Base-by-base conservation (phyloP, 2,113 vertebrate species). In the Leuciscus idus region DNA sequence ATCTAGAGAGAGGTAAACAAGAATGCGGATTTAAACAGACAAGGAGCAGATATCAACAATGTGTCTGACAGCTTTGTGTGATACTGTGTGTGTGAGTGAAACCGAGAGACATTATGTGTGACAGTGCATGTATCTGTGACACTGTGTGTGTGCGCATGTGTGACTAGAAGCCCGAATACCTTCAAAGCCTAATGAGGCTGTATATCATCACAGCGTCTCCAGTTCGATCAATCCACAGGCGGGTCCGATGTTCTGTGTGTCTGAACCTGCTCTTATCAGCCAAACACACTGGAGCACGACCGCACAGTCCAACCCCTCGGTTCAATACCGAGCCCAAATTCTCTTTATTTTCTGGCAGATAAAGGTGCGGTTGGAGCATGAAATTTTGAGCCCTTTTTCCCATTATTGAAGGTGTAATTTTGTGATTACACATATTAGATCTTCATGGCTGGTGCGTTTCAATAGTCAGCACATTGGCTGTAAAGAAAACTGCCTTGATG, bases 181-280 rank as follows among this genome's bases (percentile, higher is more conserved):
- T 88, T 81, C 19, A n/a, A 87, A 88, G 88, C 87, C 64, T 93
- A 93, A 94, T 89, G 90, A 94, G 92, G 91, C 93, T 92, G 90
- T 94, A 92, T 91, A 93, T 94, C 92, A 93, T 92, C 84, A 87
- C 90, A 92, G 90, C 90, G 89, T 68, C 89, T 85, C 64, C 86
- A 75, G 83, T 88, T 89, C 81, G 90, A 93, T 94, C 92, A 92
- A 93, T 93, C 90, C 52, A 57, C 79, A 87, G 87, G 85, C 50
- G 83, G 87, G 91, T 64, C 72, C 87, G 84, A 84, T 87, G 82
- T 91, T 90, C 88, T 90, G 76, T 66, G 83, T 78, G 88, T 88
- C 86, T 75, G 85, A 91, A 84, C 83, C 88, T 87, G 88, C 89
- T 90, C 91, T 93, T 92, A 92, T 92, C 90, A 92, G 88, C 88